Base-by-base conservation (phyloP, 2,888 invertebrate species). In the Eristalis pertinax region DNA sequence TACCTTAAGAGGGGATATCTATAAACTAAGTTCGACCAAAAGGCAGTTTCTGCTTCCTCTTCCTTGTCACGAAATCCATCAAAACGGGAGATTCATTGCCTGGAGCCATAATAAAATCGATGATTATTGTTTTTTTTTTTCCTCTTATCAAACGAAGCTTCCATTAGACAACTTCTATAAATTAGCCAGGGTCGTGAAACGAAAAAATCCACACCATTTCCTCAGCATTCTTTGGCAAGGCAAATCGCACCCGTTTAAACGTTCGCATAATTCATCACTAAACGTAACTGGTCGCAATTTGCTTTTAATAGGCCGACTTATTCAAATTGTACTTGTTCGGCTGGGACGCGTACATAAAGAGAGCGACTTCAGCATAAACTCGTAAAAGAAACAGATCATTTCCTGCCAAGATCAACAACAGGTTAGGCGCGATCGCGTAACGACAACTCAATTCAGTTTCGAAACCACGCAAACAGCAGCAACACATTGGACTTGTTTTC, bases 401-500 rank as follows among this genome's bases (percentile, higher is more conserved):
- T 50, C 50, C 50, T n/a, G 8, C 8, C 19, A 50, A 50, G 50
- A 50, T 50, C 50, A 19, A 50, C 19, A 50, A 50, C 50, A 19
- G 50, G 50, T 50, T 19, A 50, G 50, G 0, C 50, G 19, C 50
- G 50, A 19, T 19, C 50, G 50, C 50, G 50, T 50, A 26, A 26
- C 60, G 3, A 26, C 24, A 11, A 13, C 15, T 4, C 60, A 4
- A 24, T 60, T 19, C 60, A 4, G 13, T 60, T 19, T 24, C 3
- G 60, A 13, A 60, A 15, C 5, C 26, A 5, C 13, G 15, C 3
- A 11, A 58, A 24, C 11, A 58, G 2, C 58, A 24, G 29, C 58
- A 72, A 65, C 72, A 72, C 72, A 79, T 79, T 81, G 68, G 68
- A 63, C 68, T 69, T 67, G 19, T 19, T n/a, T 32, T 56, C 58